Percentiles rank a stretch among this genome's conserved stretches.
Evolutionary conservation across 2,888 invertebrate species (phyloP).

Genomic region (Lasius platythorax): DNA sequence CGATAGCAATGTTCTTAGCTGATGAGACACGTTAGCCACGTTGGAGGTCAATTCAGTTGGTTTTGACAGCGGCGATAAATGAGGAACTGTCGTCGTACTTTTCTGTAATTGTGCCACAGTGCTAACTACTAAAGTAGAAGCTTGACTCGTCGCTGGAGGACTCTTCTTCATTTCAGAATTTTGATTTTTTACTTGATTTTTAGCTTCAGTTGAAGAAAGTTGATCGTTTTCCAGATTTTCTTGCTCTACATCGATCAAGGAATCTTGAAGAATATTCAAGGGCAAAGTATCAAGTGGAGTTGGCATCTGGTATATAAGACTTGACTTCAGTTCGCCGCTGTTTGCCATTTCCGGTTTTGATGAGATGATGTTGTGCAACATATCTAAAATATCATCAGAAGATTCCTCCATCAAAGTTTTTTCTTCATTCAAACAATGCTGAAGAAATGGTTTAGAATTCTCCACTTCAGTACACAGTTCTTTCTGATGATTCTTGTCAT

Average conservation of each 20-base stretch:
- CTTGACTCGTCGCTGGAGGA: constrained; percentile 70
- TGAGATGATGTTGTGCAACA: constrained; percentile 89
- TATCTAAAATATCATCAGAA: constrained; percentile 90
- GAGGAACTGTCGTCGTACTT: constrained; percentile 88
- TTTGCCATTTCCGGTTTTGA: constrained; percentile 84
- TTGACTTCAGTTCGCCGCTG: constrained; percentile 80
- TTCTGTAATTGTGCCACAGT: constrained; percentile 82
- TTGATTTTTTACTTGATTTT: constrained; percentile 56
- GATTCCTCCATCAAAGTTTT: constrained; percentile 86
- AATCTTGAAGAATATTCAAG: constrained; percentile 83
- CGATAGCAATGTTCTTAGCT: constrained; percentile 89
- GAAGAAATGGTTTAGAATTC: constrained; percentile 64
- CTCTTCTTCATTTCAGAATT: constrained; percentile 67
- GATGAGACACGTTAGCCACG: constrained; percentile 91
- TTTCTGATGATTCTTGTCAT: constrained; percentile 68
- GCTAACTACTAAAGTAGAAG: constrained; percentile 77
- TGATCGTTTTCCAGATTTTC: constrained; percentile 70
- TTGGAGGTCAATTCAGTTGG: constrained; percentile 91
- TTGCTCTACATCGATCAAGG: constrained; percentile 79
- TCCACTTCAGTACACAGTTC: constrained; percentile 70
- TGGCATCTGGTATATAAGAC: constrained; percentile 82
- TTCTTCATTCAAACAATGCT: constrained; percentile 69
- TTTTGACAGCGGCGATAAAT: constrained; percentile 91
- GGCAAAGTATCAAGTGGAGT: constrained; percentile 83
- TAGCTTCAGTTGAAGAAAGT: constrained; percentile 49